Conservation (phyloP, 2,888 invertebrate genomes). For the Bhutanitis thaidina region DNA sequence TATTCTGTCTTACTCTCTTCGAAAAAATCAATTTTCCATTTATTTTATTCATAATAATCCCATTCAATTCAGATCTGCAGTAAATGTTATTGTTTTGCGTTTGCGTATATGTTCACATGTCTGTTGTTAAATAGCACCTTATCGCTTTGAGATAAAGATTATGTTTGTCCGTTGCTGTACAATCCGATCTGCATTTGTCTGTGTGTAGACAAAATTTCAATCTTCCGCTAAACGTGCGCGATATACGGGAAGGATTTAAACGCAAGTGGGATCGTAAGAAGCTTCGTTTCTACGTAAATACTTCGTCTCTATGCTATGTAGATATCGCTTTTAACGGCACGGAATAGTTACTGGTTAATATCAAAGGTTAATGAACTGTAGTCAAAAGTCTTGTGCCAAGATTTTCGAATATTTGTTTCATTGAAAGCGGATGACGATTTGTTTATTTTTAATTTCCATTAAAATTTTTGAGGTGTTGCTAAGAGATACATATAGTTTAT, state of each 20-base stretch:
- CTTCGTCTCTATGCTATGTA: not conserved
- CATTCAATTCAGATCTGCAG: no score
- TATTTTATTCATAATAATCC: no score
- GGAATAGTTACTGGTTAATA: constrained; percentile 5
- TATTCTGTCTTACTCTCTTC: no score
- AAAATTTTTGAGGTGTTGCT: no score
- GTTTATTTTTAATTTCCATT: not conserved
- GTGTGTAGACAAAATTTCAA: constrained; percentile 1
- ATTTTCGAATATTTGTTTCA: not conserved
- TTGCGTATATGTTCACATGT: no score
- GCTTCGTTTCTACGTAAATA: not conserved
- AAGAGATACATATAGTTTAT: no score
- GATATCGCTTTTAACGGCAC: constrained; percentile 8
- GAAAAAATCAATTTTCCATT: no score
- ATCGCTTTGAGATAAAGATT: no score
- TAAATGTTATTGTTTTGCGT: no score
- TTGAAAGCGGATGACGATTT: not conserved
- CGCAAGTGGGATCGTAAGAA: constrained; percentile 11
- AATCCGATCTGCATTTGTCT: no score
- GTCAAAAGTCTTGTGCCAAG: constrained; percentile 6
- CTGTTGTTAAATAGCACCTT: no score
- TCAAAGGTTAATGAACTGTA: not conserved
- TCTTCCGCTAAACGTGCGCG: not conserved
- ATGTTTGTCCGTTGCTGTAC: no score
- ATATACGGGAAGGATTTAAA: constrained; percentile 3